phyloP scores from a whole-genome alignment of 1,140 invertebrate genomes.

The Carposina sasakii region DNA sequence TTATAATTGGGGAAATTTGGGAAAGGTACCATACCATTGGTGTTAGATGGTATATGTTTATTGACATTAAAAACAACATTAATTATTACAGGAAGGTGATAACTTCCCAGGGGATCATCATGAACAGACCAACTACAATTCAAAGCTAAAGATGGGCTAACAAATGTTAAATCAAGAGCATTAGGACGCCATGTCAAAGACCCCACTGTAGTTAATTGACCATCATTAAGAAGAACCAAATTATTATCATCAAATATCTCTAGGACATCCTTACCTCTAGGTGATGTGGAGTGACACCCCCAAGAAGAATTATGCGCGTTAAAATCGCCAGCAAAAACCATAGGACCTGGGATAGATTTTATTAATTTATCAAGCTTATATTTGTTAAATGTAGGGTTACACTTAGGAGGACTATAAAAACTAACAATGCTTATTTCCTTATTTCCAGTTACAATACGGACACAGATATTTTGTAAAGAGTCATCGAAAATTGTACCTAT shows the following conservation, averaged over 20 bases:
- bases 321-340: constrained; percentile 25
- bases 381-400: constrained; percentile 11
- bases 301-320: constrained; percentile 20
- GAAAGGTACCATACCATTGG: not conserved
- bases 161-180: constrained; percentile 16
- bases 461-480: constrained; percentile 3
- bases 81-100: constrained; percentile 16
- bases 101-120: constrained; percentile 16
- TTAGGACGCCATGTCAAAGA: constrained; percentile 14
- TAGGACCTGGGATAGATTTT: constrained; percentile 16
- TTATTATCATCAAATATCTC: constrained; percentile 13
- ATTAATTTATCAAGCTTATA: constrained; percentile 18
- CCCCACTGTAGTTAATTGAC: constrained; percentile 13
- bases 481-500: not conserved
- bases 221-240: constrained; percentile 16
- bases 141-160: constrained; percentile 6
- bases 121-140: constrained; percentile 13
- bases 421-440: constrained; percentile 8
- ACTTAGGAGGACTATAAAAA: constrained; percentile 14
- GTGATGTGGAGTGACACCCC: constrained; percentile 12
- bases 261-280: constrained; percentile 4
- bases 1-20: not conserved
- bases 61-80: not conserved
- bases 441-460: constrained; percentile 4
- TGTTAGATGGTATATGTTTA: not conserved